Evolutionary conservation across 2,113 vertebrate genomes (phyloP).

Genomic region (Rhea americana): DNA sequence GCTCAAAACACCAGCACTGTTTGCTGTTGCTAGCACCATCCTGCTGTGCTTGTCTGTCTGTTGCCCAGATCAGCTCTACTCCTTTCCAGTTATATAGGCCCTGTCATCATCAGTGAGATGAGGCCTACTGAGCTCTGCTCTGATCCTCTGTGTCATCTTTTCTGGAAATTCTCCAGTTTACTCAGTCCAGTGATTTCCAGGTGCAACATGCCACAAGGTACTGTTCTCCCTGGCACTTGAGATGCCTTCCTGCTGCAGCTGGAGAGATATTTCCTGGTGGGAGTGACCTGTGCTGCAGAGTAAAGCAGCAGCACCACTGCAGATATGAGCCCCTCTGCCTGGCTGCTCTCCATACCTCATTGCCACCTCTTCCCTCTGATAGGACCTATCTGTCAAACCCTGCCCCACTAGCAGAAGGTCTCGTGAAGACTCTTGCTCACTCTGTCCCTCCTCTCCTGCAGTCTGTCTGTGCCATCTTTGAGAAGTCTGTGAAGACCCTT

Average conservation of each 20-base stretch:
- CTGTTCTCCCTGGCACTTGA: fast-evolving
- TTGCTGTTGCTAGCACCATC: background rate
- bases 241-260: background rate
- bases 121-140: background rate
- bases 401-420: background rate
- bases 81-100: background rate
- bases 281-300: background rate
- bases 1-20: background rate
- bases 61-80: background rate
- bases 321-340: background rate
- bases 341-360: background rate
- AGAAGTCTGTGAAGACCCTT: constrained; percentile 98
- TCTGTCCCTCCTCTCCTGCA: constrained; percentile 53
- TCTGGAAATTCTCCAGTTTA: background rate
- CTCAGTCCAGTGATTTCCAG: background rate
- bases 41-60: background rate
- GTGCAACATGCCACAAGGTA: fast-evolving
- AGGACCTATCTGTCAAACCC: background rate
- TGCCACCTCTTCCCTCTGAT: background rate
- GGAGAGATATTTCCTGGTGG: background rate
- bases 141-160: background rate
- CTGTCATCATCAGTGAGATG: background rate
- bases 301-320: background rate
- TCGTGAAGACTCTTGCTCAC: background rate
- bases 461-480: constrained; percentile 98